Base-by-base conservation (phyloP, 2,797 vertebrate genomes). In the Champsocephalus esox region DNA sequence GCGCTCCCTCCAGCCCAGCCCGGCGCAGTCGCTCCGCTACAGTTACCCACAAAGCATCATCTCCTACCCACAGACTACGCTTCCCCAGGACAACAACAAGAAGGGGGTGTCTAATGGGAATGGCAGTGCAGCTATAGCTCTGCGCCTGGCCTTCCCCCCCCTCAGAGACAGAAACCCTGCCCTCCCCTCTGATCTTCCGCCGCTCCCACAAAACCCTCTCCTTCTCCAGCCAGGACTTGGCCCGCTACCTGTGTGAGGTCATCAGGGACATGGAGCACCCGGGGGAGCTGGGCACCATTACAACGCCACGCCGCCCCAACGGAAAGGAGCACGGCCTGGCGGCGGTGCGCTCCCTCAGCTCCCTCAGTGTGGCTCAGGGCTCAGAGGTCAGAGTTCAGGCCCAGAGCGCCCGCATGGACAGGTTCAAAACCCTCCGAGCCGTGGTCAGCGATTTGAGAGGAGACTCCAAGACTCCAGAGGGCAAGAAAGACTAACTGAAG, bases 1-100 rank as follows among this genome's bases (percentile, higher is more conserved):
- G 93, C 95, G 96, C 75, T 96, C 96, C 16, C 87, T 97, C 48
- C 95, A 96, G 75, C 93, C 91, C 78, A 96, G 96, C 82, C 96
- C 95, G 0, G 95, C 94, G 0, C 96, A 93, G 59, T 94, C 95
- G 0, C 87, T 95, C 10, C 92, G 94, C 66, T 94, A 91, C 89
- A 90, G 90, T 84, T 93, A 93, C 45, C 93, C 88, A 2, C 93
- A 92, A 3, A 89, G 88, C 45, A 75, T 91, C 68, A 86, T 56
- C 84, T 90, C 83, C 83, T 92, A 91, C 87, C 92, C 94, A 0
- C 93, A 92, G 80, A 90, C 87, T 0, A 94, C 93, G 75, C 89
- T 90, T 41, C 70, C 82, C 8, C 90, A 88, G 77, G 90, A 92
- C 72, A 73, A n/a, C 87, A 85, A 46, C 84, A 90, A 82, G 11